These are phyloP conservation scores for Leucania comma DNA, from an alignment of 2,888 invertebrate genomes.

Conservation along the genomic window DNA sequence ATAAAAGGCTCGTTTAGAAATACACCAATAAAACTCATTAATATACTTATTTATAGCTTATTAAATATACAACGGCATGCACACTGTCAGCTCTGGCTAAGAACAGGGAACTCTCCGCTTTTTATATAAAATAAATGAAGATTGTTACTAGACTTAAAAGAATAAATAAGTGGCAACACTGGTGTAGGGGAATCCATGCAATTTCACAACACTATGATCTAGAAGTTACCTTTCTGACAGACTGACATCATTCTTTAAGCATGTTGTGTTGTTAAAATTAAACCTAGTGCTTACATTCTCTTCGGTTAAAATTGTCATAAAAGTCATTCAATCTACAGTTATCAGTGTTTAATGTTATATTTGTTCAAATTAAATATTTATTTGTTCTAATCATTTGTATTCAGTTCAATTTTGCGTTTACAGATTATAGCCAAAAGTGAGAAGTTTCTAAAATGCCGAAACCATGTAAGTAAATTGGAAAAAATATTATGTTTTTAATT, in stretches of 20 bases:
- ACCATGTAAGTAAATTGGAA: constrained; percentile 46
- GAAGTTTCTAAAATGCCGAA: constrained; percentile 46
- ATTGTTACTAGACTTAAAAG: not conserved
- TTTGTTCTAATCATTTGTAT: not conserved
- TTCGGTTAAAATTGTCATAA: not conserved
- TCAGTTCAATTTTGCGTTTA: constrained; percentile 20
- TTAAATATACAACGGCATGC: no score
- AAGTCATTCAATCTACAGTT: not conserved
- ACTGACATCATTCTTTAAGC: constrained; percentile 10
- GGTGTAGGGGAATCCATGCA: constrained; percentile 37
- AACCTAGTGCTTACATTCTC: no score
- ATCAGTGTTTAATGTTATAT: not conserved
- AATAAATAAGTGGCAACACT: constrained; percentile 25
- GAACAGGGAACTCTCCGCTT: no score
- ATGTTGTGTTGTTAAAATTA: not conserved
- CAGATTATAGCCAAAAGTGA: constrained; percentile 32
- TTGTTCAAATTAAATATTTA: not conserved
- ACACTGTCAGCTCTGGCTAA: no score
- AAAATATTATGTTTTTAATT: not conserved
- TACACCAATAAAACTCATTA: no score
- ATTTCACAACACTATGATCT: constrained; percentile 34
- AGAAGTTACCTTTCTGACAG: constrained; percentile 7
- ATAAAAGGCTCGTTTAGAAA: no score
- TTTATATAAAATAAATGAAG: not conserved
- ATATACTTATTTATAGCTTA: no score